Percentiles rank a stretch among this genome's conserved stretches.
Evolutionary conservation across 2,888 invertebrate genomes (phyloP).

Genomic region (Drosophila formosana): DNA sequence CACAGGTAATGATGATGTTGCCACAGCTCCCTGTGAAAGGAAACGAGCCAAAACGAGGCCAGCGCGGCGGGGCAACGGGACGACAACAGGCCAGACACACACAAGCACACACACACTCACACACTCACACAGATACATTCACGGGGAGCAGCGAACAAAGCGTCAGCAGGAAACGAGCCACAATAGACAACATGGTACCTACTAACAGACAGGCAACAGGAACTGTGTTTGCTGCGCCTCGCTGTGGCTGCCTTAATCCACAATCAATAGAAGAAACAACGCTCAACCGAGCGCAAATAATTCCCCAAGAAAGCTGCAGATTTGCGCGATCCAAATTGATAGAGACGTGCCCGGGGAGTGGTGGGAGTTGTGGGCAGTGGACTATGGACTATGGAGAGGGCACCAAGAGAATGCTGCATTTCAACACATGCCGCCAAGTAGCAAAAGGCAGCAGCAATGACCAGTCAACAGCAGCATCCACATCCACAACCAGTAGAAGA

Average conservation of each 20-base stretch:
- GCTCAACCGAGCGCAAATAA: conserved; percentile 62
- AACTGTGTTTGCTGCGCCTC: conserved; percentile 16
- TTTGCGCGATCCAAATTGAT: conserved; percentile 60
- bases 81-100: conserved; percentile 28
- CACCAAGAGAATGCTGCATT: conserved; percentile 32
- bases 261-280: conserved; percentile 66
- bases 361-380: neutral
- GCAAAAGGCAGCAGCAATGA: conserved; percentile 5
- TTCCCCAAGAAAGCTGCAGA: conserved; percentile 54
- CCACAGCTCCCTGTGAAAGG: conserved; percentile 72
- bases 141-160: conserved; percentile 56
- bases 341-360: conserved; percentile 43
- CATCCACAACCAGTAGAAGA: conserved; percentile 26
- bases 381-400: neutral
- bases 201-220: conserved; percentile 25
- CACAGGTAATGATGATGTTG: conserved; percentile 75
- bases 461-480: conserved; percentile 21
- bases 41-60: conserved; percentile 59
- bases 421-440: conserved; percentile 63
- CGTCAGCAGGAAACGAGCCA: conserved; percentile 72
- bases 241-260: conserved; percentile 58
- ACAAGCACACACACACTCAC: no score
- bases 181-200: conserved; percentile 69
- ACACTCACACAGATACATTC: conserved; percentile 17
- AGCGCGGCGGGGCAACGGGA: conserved; percentile 29